These are phyloP conservation scores for Eudiplozoon nipponicum DNA, from an alignment of 2,888 invertebrate genomes.

Conservation along the genomic window DNA sequence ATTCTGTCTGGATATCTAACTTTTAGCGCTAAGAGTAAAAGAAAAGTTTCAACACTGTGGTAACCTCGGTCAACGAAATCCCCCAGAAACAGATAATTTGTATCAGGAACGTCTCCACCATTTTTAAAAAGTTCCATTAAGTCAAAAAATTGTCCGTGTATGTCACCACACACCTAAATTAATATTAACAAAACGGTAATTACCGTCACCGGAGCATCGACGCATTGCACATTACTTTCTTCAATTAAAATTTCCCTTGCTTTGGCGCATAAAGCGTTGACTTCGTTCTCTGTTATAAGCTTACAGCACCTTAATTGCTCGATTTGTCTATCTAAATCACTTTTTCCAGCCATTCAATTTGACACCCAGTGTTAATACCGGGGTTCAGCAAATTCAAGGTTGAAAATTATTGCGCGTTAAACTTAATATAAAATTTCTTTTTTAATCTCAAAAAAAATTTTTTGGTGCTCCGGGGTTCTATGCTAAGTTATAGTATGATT, in stretches of 20 bases:
- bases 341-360: conserved; percentile 4
- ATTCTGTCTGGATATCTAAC: conserved; percentile 93
- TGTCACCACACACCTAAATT: conserved; percentile 96
- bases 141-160: conserved; percentile 96
- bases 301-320: conserved; percentile 86
- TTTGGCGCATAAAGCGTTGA: conserved; percentile 85
- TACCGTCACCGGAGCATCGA: conserved; percentile 93
- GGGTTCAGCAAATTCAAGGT: too few species aligned
- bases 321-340: conserved; percentile 39
- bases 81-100: conserved; percentile 93
- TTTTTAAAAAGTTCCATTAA: conserved; percentile 46
- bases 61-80: conserved; percentile 97
- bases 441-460: too few species aligned
- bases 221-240: conserved; percentile 91
- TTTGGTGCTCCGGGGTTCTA: too few species aligned
- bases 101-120: conserved; percentile 91
- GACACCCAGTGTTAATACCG: too few species aligned
- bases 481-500: too few species aligned
- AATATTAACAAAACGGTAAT: too few species aligned
- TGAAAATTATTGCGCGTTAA: too few species aligned
- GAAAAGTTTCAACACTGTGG: conserved; percentile 89
- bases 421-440: too few species aligned
- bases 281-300: conserved; percentile 71
- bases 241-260: conserved; percentile 91
- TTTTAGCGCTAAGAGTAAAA: conserved; percentile 69